Evolutionary conservation across 2,888 invertebrate species (phyloP).

Genomic region (Acrobasis suavella): DNA sequence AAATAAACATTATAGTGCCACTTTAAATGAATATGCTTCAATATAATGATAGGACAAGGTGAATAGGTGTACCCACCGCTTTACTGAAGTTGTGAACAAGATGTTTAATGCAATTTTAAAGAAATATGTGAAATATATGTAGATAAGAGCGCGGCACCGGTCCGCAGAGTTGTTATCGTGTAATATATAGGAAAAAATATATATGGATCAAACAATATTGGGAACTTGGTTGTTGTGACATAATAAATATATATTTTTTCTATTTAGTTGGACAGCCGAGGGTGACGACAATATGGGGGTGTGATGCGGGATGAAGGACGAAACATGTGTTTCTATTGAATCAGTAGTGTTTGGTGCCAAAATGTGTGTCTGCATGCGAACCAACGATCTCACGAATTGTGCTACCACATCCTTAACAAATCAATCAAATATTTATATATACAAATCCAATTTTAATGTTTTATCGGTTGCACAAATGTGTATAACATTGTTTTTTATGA

Average conservation of each 20-base stretch:
- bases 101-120: slow-evolving; percentile 33
- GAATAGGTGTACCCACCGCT: slow-evolving; percentile 43
- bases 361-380: background rate
- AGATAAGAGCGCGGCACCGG: slow-evolving; percentile 11
- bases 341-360: slow-evolving; percentile 18
- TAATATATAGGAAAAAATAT: slow-evolving; percentile 32
- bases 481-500: background rate
- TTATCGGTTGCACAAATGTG: background rate
- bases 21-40: slow-evolving; percentile 34
- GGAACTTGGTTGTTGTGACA: slow-evolving; percentile 57
- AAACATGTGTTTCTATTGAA: background rate
- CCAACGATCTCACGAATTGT: slow-evolving; percentile 26
- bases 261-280: slow-evolving; percentile 53
- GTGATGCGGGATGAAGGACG: background rate
- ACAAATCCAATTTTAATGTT: background rate
- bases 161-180: slow-evolving; percentile 39
- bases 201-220: slow-evolving; percentile 38
- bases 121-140: slow-evolving; percentile 30
- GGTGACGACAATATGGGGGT: slow-evolving; percentile 23
- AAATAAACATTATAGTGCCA: slow-evolving; percentile 33
- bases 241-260: slow-evolving; percentile 66
- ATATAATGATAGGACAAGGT: slow-evolving; percentile 30
- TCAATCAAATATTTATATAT: slow-evolving; percentile 6
- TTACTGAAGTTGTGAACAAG: slow-evolving; percentile 45
- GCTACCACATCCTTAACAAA: slow-evolving; percentile 17